Percentiles rank a stretch among this genome's conserved stretches.
Evolutionary conservation across 2,888 invertebrate species (phyloP).

Genomic region (Temnothorax ravouxi): DNA sequence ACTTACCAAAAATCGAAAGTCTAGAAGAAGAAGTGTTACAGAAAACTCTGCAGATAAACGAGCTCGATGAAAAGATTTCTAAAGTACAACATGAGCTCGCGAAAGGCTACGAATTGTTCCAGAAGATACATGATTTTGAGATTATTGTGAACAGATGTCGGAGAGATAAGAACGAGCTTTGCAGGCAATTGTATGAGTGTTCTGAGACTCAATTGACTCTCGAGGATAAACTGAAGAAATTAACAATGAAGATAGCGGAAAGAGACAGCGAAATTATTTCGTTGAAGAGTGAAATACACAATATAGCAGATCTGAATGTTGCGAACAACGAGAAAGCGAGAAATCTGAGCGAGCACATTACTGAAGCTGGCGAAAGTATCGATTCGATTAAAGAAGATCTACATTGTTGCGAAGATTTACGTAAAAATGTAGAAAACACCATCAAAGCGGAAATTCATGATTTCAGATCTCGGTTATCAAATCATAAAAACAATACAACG

Average conservation of each 20-base stretch:
- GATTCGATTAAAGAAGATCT: conserved; percentile 72
- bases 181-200: conserved; percentile 68
- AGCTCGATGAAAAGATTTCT: conserved; percentile 66
- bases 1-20: conserved; percentile 73
- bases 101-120: conserved; percentile 66
- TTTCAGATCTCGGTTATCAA: conserved; percentile 69
- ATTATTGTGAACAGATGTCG: conserved; percentile 65
- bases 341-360: conserved; percentile 73
- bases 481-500: conserved; percentile 75
- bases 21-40: conserved; percentile 71
- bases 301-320: conserved; percentile 67
- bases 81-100: conserved; percentile 65
- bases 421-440: conserved; percentile 72
- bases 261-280: conserved; percentile 73
- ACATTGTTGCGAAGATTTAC: conserved; percentile 69
- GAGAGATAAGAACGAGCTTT: conserved; percentile 72
- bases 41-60: conserved; percentile 65
- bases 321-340: conserved; percentile 72
- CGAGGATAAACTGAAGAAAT: conserved; percentile 72
- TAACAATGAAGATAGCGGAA: conserved; percentile 69
- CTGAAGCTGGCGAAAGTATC: conserved; percentile 69
- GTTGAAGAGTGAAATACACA: conserved; percentile 70
- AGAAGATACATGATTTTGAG: conserved; percentile 75
- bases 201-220: conserved; percentile 71
- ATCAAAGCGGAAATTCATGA: conserved; percentile 73